A percentile compares a stretch with the other conserved stretches of the same genome.
These are phyloP conservation scores for Loripinus fragilis DNA, from an alignment of 2,888 invertebrate genomes.

Conservation along the genomic window DNA sequence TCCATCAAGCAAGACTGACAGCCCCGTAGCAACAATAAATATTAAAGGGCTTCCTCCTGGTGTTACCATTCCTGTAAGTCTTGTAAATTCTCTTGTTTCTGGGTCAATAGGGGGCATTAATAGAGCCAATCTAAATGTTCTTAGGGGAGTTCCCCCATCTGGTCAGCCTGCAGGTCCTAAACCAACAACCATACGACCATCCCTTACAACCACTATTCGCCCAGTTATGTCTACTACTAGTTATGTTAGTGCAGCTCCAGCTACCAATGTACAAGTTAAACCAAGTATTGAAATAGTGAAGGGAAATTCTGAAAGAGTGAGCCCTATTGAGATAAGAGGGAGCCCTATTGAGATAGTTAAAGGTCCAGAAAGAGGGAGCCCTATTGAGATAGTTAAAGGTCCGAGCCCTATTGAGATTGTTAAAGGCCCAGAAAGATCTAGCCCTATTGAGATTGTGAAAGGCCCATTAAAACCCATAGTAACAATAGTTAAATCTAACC, in stretches of 20 bases:
- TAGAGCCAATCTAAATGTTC: conserved; percentile 31
- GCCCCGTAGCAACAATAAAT: conserved; percentile 58
- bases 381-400: not conserved
- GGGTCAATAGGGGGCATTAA: conserved; percentile 54
- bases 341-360: no score
- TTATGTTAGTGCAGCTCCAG: not conserved
- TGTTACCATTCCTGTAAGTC: conserved; percentile 54
- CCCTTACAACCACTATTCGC: no score
- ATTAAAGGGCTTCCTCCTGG: conserved; percentile 60
- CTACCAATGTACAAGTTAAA: no score
- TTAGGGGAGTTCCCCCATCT: conserved; percentile 26
- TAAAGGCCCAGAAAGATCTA: not conserved
- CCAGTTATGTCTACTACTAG: not conserved
- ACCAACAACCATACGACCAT: not conserved
- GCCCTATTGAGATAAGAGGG: not conserved
- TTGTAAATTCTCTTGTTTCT: conserved; percentile 58
- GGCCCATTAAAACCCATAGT: no score
- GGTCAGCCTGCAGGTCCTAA: not conserved
- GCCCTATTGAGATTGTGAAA: not conserved
- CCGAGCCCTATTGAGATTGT: no score
- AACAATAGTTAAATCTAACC: not conserved
- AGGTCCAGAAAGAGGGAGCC: not conserved
- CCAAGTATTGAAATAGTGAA: no score
- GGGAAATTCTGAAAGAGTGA: not conserved
- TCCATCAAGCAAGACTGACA: conserved; percentile 25